A percentile compares a stretch with the other conserved stretches of the same genome.
Evolutionary conservation across 1,140 invertebrate species (phyloP).

Genomic region (Drosophila malerkotliana): DNA sequence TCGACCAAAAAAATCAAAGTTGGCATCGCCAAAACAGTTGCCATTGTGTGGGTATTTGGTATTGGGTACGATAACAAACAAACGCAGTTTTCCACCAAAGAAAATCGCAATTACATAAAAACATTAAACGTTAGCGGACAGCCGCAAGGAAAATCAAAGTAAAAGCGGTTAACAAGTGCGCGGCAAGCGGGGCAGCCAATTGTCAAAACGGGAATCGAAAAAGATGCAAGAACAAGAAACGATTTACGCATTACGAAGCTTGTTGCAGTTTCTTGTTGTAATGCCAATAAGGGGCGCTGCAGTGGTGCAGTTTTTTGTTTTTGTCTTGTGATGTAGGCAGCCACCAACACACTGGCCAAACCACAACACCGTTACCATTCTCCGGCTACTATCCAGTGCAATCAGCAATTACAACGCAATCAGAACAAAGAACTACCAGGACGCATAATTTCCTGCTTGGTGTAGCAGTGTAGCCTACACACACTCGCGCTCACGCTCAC

Average conservation of each 20-base stretch:
- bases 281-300: conserved; percentile 53
- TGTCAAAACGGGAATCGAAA: conserved; percentile 30
- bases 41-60: neutral
- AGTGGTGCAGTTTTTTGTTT: conserved; percentile 19
- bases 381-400: conserved; percentile 38
- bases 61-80: conserved; percentile 4
- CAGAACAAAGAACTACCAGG: conserved; percentile 72
- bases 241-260: conserved; percentile 68
- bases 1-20: neutral
- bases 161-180: conserved; percentile 6
- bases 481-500: conserved; percentile 6
- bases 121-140: conserved; percentile 15
- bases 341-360: conserved; percentile 34
- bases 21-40: neutral
- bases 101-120: conserved; percentile 46
- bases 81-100: conserved; percentile 21
- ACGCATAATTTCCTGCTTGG: conserved; percentile 73
- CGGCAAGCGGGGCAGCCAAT: conserved; percentile 21
- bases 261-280: conserved; percentile 42
- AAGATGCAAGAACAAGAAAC: conserved; percentile 65
- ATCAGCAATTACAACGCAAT: conserved; percentile 55
- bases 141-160: conserved; percentile 21
- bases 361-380: conserved; percentile 18
- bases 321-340: conserved; percentile 32
- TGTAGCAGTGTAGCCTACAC: conserved; percentile 21